These are phyloP conservation scores for Dryococelus australis DNA, from an alignment of 2,888 invertebrate species.

Conservation along the genomic window DNA sequence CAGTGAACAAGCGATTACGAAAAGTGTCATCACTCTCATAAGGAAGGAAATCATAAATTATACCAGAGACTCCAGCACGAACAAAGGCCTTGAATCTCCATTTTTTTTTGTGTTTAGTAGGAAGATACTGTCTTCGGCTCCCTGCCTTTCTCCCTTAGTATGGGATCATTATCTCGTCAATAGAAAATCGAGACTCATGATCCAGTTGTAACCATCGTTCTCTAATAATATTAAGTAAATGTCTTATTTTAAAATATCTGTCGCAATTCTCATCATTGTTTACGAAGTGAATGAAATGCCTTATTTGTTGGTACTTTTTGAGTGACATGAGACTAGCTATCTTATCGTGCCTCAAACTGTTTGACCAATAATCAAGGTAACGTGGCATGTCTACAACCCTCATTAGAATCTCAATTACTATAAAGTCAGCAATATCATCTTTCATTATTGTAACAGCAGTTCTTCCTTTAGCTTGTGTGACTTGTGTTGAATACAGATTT, in stretches of 20 bases:
- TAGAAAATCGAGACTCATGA: neutral
- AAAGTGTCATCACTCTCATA: neutral
- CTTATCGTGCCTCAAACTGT: neutral
- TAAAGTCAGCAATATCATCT: neutral
- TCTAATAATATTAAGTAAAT: neutral
- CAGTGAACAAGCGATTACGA: neutral
- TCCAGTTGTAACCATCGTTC: too few species aligned
- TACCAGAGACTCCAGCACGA: too few species aligned
- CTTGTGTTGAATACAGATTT: neutral
- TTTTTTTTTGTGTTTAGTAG: neutral
- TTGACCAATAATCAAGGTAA: neutral
- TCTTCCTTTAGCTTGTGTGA: neutral
- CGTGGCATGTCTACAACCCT: neutral
- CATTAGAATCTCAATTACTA: neutral
- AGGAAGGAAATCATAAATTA: neutral
- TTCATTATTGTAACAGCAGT: neutral
- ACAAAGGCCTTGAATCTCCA: neutral
- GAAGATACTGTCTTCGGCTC: neutral
- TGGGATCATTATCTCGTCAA: neutral
- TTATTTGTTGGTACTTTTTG: neutral
- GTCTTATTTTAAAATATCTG: neutral
- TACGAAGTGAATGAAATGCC: neutral
- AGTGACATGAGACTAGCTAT: neutral
- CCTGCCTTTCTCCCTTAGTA: constrained; percentile 1
- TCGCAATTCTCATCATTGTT: neutral